phyloP scores from a whole-genome alignment of 2,113 vertebrate genomes.

The Malurus cyaneus region DNA sequence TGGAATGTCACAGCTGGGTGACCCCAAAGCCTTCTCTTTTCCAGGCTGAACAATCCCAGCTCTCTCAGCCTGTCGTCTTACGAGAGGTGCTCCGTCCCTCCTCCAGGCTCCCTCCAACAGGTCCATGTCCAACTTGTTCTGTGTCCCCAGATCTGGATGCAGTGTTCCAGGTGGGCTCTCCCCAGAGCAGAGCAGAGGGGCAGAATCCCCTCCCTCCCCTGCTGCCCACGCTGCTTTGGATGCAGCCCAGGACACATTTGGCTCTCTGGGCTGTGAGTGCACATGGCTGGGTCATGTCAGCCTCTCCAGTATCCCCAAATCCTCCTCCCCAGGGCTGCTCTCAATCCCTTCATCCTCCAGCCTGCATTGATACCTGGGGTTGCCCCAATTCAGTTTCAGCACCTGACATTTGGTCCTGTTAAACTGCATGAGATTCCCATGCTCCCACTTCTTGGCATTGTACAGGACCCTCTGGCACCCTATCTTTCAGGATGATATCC shows the following conservation, averaged over 20 bases:
- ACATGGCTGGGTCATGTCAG: background rate
- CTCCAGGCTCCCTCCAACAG: background rate
- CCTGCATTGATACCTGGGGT: background rate
- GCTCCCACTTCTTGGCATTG: background rate
- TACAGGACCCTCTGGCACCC: background rate
- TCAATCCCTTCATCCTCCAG: background rate
- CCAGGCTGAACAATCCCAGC: background rate
- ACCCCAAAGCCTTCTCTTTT: background rate
- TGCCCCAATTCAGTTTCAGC: background rate
- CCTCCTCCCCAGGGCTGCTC: background rate
- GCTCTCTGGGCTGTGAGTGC: background rate
- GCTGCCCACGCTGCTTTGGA: accelerated
- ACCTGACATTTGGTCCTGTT: background rate
- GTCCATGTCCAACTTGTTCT: too few relatives aligned
- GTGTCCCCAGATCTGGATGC: background rate
- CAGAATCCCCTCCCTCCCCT: background rate
- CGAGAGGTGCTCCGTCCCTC: background rate
- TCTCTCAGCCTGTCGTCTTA: background rate
- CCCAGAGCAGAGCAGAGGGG: accelerated
- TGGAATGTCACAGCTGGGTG: background rate
- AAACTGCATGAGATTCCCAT: background rate
- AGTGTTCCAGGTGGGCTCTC: too few relatives aligned
- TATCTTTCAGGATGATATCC: background rate
- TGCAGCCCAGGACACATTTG: accelerated
- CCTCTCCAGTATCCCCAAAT: background rate